These are phyloP conservation scores for Calonectris borealis DNA, from an alignment of 2,113 vertebrate species.

Conservation along the genomic window DNA sequence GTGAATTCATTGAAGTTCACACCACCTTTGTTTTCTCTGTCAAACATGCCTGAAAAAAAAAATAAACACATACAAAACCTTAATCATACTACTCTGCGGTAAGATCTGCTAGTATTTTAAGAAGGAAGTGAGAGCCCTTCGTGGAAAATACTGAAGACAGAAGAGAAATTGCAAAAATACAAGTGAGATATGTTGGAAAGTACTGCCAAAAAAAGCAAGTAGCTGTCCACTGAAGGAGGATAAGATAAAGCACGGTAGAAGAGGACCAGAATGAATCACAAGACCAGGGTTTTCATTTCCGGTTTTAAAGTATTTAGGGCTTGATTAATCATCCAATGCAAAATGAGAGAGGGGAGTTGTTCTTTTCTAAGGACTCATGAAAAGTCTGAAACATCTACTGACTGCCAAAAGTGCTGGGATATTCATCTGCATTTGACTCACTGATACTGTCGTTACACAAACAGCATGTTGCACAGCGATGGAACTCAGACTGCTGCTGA, in stretches of 20 bases:
- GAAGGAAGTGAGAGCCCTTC: background rate
- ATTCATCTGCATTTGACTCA: background rate
- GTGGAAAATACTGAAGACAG: background rate
- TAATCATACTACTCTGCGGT: background rate
- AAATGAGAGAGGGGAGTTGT: background rate
- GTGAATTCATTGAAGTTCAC: constrained; percentile 98
- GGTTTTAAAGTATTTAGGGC: background rate
- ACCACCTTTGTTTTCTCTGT: constrained; percentile 95
- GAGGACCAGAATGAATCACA: background rate
- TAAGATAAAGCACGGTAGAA: background rate
- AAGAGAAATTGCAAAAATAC: background rate
- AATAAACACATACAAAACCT: background rate
- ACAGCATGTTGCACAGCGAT: fast-evolving
- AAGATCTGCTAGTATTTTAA: background rate
- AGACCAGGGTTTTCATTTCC: background rate
- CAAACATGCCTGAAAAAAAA: constrained; percentile 90
- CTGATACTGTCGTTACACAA: background rate
- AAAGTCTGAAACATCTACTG: background rate
- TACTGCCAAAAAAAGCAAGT: background rate
- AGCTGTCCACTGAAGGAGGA: background rate
- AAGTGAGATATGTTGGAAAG: background rate
- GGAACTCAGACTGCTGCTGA: background rate
- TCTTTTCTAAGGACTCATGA: background rate
- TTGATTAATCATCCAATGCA: background rate
- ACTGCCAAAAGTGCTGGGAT: background rate